Evolutionary conservation across 2,797 vertebrate genomes (phyloP).

Genomic region (Brachyalestes nurse): DNA sequence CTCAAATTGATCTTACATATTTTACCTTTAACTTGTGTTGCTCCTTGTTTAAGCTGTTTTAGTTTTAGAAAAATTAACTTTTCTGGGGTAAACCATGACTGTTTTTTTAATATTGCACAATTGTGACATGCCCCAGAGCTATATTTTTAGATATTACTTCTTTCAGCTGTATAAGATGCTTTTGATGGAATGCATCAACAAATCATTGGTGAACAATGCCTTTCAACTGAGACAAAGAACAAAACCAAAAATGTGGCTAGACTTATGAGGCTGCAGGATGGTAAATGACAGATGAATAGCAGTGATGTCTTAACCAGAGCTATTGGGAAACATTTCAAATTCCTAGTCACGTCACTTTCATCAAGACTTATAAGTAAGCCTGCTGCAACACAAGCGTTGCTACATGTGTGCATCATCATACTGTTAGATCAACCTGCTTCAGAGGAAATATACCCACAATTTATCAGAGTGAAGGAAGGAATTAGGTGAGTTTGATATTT

Average conservation of each 20-base stretch:
- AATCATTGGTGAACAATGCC: not conserved
- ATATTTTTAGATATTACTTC: not conserved
- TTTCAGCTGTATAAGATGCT: not conserved
- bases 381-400: no score
- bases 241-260: not conserved
- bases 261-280: not conserved
- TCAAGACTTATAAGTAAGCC: not conserved
- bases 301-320: not conserved
- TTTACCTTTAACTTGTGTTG: no score
- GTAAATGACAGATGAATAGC: not conserved
- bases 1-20: no score
- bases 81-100: no score
- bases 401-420: not conserved
- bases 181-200: conserved; percentile 33
- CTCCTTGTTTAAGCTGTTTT: no score
- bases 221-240: not conserved
- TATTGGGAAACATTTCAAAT: not conserved
- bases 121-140: not conserved
- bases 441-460: not conserved
- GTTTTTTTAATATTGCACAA: not conserved
- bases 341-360: not conserved
- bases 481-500: conserved; percentile 20
- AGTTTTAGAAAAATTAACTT: no score
- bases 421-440: no score
- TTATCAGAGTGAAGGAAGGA: not conserved